A percentile compares a stretch with the other conserved stretches of the same genome.
phyloP scores from a whole-genome alignment of 2,888 invertebrate genomes.

The Tenthredo scrophulariae region DNA sequence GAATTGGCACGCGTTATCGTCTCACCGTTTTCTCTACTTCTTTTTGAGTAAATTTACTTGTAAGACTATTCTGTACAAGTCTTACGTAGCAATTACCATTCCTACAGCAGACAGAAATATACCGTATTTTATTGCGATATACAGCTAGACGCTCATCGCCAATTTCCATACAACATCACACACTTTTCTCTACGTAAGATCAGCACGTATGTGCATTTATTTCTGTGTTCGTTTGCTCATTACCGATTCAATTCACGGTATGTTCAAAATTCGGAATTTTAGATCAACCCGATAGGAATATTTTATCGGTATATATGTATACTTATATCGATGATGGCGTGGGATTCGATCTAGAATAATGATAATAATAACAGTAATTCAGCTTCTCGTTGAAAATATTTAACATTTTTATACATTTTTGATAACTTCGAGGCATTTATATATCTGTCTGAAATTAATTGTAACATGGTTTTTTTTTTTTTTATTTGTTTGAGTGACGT shows the following conservation, averaged over 20 bases:
- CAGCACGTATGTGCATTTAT: not conserved
- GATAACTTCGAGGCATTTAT: not conserved
- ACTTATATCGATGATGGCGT: not conserved
- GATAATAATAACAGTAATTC: too few relatives aligned
- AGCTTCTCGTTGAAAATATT: too few relatives aligned
- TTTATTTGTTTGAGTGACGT: not conserved
- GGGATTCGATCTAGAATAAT: not conserved
- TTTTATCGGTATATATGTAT: not conserved
- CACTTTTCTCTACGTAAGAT: not conserved
- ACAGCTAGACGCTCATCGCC: slow-evolving; percentile 22
- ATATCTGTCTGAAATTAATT: not conserved
- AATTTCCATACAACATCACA: not conserved
- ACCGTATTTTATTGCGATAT: slow-evolving; percentile 7
- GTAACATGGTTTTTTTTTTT: not conserved
- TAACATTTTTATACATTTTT: not conserved
- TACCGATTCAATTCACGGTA: not conserved
- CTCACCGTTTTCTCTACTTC: not conserved
- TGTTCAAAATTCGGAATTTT: not conserved
- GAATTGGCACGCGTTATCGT: slow-evolving; percentile 41
- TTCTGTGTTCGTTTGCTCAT: not conserved
- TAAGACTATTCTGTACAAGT: not conserved
- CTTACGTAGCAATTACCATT: not conserved
- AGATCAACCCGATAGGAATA: not conserved
- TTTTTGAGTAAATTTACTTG: not conserved
- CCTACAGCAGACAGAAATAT: slow-evolving; percentile 5